Base-by-base conservation (phyloP, 2,797 vertebrate genomes). In the Manis crassicaudata region DNA sequence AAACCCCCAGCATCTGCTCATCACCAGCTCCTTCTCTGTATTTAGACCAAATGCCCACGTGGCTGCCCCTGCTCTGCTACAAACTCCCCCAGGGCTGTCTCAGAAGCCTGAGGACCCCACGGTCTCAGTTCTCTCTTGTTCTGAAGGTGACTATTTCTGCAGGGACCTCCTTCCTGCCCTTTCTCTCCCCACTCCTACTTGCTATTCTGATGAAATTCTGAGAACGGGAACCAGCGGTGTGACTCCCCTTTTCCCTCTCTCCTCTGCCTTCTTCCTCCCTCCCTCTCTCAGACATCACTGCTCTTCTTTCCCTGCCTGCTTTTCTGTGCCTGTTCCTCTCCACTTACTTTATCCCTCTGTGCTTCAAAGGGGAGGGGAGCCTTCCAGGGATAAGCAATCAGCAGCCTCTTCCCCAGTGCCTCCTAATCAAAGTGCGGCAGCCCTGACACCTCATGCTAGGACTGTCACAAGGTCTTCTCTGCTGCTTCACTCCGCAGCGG, bases 81-180 rank as follows among this genome's bases (percentile, higher is more conserved):
- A 20, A 2, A 32, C 20, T n/a, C 54, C 77, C 83, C 37, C n/a
- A 0, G 73, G 0, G 0, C 56, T 32, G 92, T 27, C 60, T 8
- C 13, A 0, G 60, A 75, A 85, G 73, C 50, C 29, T 21, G 20
- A 65, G 12, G 58, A 77, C 40, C 40, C 72, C 5, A 5, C 46
- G 23, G 18, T n/a, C 72, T 82, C 63, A 35, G 75, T 23, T 75
- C 37, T 60, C 23, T 46, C 79, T 96, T 68, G 68, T 90, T 79
- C 76, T 62, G 92, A 79, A 92, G 63, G 70, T 40, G 88, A 70
- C 43, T 54, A 1, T 76, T 54, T 35, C 63, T 40, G 35, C 50
- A 12, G 56, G 56, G n/a, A 11, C 16, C 25, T 52, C 70, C 67
- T n/a, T 25, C 67, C 56, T 46, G 35, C 25, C 81, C 11, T 29